Base-by-base conservation (phyloP, 1,140 invertebrate genomes). In the Euschistus heros region DNA sequence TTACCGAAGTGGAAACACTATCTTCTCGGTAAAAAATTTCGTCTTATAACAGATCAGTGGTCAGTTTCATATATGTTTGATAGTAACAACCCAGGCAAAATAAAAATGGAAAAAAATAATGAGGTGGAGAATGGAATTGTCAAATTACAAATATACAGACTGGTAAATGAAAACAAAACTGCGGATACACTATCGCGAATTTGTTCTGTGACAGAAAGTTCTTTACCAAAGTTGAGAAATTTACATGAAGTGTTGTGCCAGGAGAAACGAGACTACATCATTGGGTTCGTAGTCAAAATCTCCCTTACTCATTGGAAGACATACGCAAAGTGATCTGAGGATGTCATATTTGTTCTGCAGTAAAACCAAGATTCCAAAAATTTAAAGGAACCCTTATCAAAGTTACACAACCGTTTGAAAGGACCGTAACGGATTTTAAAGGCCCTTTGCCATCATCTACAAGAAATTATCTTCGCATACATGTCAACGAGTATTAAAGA, bases 401-500 rank as follows among this genome's bases (percentile, higher is more conserved):
- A 66, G 68, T 67, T 26, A 71, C 65, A 44, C 64, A 62, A 44
- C 68, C 69, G 37, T 71, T 71, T 62, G 69, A 70, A 61, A 44
- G 63, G 26, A 42, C 71, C n/a, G 71, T 65, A 52, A 37, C 72
- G 17, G 73, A 71, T 62, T 73, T 73, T 52, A 72, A 73, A 66
- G 69, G 71, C 10, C 72, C 71, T 37, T 26, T 73, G 14, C 66
- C 70, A 46, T 67, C 70, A 14, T 46, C 18, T 22, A 55, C 68
- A 13, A 65, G 61, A 20, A 72, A 74, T 33, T 74, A 72, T 54
- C 14, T 71, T 26, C 55, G 71, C 10, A 72, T 67, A 13, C 61
- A 73, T 54, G 67, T 73, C 2, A 70, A 74, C 66, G 70, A 73
- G 65, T 74, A 64, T 62, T 73, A 69, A 13, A 55, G 72, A 55